phyloP scores from a whole-genome alignment of 2,797 vertebrate genomes.

The Oreochromis mossambicus region DNA sequence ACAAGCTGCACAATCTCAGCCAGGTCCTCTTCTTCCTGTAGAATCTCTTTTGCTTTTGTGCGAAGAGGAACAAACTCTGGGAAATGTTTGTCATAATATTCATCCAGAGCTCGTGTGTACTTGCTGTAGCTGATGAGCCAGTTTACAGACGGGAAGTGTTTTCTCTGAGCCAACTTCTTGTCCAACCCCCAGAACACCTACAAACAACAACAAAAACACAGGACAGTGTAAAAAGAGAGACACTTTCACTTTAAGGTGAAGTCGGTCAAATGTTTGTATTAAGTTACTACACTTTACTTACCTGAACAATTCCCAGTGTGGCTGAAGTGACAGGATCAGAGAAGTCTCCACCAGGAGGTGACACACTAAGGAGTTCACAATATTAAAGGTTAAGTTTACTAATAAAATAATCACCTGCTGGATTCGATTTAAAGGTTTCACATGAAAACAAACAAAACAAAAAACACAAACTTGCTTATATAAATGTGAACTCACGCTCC shows the following conservation, averaged over 20 bases:
- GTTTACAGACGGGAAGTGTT: constrained; percentile 98
- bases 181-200: constrained; percentile 98
- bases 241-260: neutral
- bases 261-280: neutral
- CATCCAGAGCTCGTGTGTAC: constrained; percentile 92
- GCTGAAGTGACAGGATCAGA: constrained; percentile 98
- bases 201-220: neutral
- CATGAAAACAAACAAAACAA: neutral
- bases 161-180: constrained; percentile 97
- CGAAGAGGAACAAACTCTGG: constrained; percentile 95
- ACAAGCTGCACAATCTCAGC: constrained; percentile 99
- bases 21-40: constrained; percentile 97
- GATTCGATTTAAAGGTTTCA: neutral
- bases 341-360: constrained; percentile 98
- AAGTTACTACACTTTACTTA: constrained; percentile 29
- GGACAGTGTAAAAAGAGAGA: neutral
- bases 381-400: neutral
- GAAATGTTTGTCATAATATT: constrained; percentile 97
- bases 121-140: constrained; percentile 99
- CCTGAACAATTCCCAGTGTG: constrained; percentile 97
- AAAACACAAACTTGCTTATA: neutral
- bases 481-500: constrained; percentile 86
- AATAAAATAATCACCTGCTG: neutral
- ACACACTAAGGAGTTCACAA: constrained; percentile 79
- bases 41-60: constrained; percentile 96